Evolutionary conservation across 2,797 vertebrate species (phyloP), one percentile per base, ranked within the genome.

Genomic region (Lates japonicus): DNA sequence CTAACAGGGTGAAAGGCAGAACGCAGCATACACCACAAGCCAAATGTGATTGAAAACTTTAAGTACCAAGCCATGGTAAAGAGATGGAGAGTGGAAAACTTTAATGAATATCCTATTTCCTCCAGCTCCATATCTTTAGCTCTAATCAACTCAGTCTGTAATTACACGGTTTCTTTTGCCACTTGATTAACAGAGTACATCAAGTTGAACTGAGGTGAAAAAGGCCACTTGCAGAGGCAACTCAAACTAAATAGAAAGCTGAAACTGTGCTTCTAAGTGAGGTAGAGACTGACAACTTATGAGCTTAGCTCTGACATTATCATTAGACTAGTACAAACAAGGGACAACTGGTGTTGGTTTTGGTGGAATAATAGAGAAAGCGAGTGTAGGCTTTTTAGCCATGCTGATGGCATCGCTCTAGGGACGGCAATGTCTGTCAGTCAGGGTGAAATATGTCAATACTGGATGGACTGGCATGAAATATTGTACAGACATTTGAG

Each of bases 141-240:
- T 80, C 19, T 58, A 85, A 88, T 89, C 72, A 82, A 55, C 25
- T n/a, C 52, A 35, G 55, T 8, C 25, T 72, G 70, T 73, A 65
- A 88, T 81, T 76, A 77, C 74, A 68, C 29, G 19, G 57, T 59
- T 84, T 70, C 33, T 74, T 80, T 74, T 46, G 54, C 74, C 29
- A 59, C 73, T 76, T 89, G 78, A 89, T 29, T 29, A 29, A 29
- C 25, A 29, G 25, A 29, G 25, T 29, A 29, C 25, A 29, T 29
- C 25, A 29, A 66, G 77, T 63, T 81, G 42, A 82, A 57, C 66
- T 39, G 19, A 64, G 31, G 62, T 65, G 39, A 60, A 75, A 75
- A 76, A 64, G 63, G 55, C 59, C 59, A 57, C 29, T 59, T 19
- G 55, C 44, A 54, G 58, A 25, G 35, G 57, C n/a, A 51, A 55